These are phyloP conservation scores for Cynodonichthys magdalenae DNA, from an alignment of 2,797 vertebrate species.

Conservation along the genomic window DNA sequence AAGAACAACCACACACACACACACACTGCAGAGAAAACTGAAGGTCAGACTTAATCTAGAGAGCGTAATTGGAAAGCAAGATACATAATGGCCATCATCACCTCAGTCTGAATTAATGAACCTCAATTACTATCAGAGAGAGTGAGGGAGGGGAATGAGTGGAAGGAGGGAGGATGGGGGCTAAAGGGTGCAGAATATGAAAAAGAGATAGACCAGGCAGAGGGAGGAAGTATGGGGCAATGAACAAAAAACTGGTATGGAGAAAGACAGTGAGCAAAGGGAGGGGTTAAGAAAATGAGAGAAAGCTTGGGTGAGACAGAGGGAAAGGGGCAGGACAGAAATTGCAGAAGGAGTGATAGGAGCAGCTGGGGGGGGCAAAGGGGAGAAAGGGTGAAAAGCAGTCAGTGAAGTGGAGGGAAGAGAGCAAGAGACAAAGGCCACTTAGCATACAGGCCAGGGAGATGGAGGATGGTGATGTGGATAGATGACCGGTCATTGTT, in stretches of 20 bases:
- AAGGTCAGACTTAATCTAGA: constrained; percentile 99
- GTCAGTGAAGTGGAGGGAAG: constrained; percentile 81
- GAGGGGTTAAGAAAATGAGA: constrained; percentile 75
- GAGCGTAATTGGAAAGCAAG: constrained; percentile 99
- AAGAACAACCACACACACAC: constrained; percentile 53
- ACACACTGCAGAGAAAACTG: constrained; percentile 86
- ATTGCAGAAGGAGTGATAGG: constrained; percentile 72
- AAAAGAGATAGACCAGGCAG: constrained; percentile 63
- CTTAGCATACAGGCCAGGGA: constrained; percentile 81
- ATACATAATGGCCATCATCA: constrained; percentile 99
- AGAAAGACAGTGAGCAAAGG: constrained; percentile 55
- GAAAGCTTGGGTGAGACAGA: constrained; percentile 60
- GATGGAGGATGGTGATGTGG: constrained; percentile 82
- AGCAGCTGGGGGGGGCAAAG: constrained; percentile 66
- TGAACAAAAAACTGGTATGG: constrained; percentile 68
- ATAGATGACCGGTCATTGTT: constrained; percentile 85
- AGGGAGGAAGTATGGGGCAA: constrained; percentile 74
- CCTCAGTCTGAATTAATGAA: constrained; percentile 97
- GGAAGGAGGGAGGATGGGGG: constrained; percentile 65
- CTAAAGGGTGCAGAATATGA: constrained; percentile 73
- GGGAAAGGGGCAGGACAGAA: constrained; percentile 68
- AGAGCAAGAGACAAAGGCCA: constrained; percentile 82
- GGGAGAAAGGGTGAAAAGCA: constrained; percentile 79
- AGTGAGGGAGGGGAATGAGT: constrained; percentile 67
- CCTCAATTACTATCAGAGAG: constrained; percentile 83